Base-by-base conservation (phyloP, 2,888 invertebrate species). In the Drosophila gaucha region DNA sequence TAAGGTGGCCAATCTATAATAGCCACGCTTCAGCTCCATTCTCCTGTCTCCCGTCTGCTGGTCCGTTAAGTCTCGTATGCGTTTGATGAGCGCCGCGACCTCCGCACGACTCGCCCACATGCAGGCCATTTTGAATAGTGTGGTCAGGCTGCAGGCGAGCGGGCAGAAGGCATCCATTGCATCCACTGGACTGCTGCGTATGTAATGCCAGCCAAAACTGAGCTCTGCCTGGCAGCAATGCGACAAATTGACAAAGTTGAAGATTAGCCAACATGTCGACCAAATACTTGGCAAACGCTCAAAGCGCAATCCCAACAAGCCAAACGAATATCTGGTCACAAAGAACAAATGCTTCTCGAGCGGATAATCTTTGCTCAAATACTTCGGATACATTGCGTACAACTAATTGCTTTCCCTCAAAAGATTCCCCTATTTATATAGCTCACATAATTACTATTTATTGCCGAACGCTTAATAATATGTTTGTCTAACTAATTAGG, bases 131-230 rank as follows among this genome's bases (percentile, higher is more conserved):
- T 80, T 80, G 38, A 71, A 80, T 43, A 80, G 87, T 9, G 85
- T 80, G 3, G 87, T 80, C 8, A 65, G 28, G 12, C 87, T 87
- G 60, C 87, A 80, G 67, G 74, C 86, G 35, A 80, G 56, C 2
- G 87, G 80, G 18, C 87, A 87, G 16, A 87, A 85, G 24, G 82
- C 86, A 33, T 80, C 80, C 87, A 87, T 80, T 43, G 87, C 85
- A 12, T 87, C 87, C 18, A 63, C 56, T 0, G 82, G 59, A 18
- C 71, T 80, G 31, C 41, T 71, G 2, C 39, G 35, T 2, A 85
- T 52, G 12, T 68, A 71, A 3, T 55, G 55, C 85, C 80, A 84
- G 14, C 80, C 80, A 10, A 85, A 80, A 22, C 22, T 63, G 6
- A 80, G 66, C 66, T 80, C 87, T 3, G 87, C 87, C 74, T 80